These are phyloP conservation scores for Dunckerocampus dactyliophorus DNA, from an alignment of 2,113 vertebrate species.

Conservation along the genomic window DNA sequence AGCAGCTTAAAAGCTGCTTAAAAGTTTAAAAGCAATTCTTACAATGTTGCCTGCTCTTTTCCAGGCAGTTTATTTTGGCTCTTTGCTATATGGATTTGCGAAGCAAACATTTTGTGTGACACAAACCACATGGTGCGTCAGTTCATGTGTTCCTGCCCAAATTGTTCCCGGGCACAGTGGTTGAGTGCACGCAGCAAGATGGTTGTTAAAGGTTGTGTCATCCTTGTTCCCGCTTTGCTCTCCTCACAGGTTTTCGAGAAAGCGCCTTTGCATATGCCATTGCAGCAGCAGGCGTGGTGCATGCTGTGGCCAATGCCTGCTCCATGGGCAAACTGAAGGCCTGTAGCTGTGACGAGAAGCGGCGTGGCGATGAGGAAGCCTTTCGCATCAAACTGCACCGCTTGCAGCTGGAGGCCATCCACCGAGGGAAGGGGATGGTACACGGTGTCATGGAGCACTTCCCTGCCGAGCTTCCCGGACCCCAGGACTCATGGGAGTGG, in stretches of 20 bases:
- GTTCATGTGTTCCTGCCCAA: too few species aligned
- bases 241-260: slow-evolving; percentile 85
- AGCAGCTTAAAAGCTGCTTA: too few species aligned
- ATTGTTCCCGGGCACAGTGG: too few species aligned
- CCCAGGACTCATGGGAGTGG: slow-evolving; percentile 98
- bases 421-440: slow-evolving; percentile 92
- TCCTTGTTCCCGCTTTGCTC: not conserved
- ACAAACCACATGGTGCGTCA: too few species aligned
- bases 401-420: slow-evolving; percentile 92
- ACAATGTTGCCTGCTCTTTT: too few species aligned
- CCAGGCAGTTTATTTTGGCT: too few species aligned
- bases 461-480: slow-evolving; percentile 79
- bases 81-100: too few species aligned
- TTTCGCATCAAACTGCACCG: slow-evolving; percentile 90
- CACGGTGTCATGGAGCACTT: slow-evolving; percentile 93
- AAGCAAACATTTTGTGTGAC: too few species aligned
- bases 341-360: slow-evolving; percentile 88
- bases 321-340: slow-evolving; percentile 93
- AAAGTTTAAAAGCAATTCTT: too few species aligned
- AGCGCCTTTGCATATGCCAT: slow-evolving; percentile 96
- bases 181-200: not conserved
- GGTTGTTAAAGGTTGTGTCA: too few species aligned
- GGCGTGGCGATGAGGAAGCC: slow-evolving; percentile 90
- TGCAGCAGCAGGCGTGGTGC: slow-evolving; percentile 88
- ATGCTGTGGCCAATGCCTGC: slow-evolving; percentile 93